These are phyloP conservation scores for Blastobasis adustella DNA, from an alignment of 2,888 invertebrate species.

Conservation along the genomic window DNA sequence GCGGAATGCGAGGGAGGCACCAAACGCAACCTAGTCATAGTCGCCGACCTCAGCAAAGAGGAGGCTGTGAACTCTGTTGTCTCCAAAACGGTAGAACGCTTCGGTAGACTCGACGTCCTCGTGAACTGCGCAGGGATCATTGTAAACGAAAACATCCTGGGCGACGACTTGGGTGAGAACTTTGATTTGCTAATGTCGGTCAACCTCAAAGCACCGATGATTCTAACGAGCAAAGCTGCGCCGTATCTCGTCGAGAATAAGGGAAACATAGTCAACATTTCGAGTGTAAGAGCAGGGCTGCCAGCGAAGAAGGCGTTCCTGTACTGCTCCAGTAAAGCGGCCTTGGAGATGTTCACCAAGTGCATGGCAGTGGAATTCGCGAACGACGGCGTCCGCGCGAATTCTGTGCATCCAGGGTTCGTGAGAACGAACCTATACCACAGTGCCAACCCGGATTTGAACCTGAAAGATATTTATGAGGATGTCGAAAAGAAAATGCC, in stretches of 20 bases:
- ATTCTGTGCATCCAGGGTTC: conserved; percentile 52
- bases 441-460: background rate
- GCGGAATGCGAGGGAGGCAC: background rate
- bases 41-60: background rate
- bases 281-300: conserved; percentile 7
- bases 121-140: conserved; percentile 12
- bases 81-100: background rate
- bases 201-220: conserved; percentile 9
- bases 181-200: conserved; percentile 7
- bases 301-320: conserved; percentile 11
- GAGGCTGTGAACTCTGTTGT: background rate
- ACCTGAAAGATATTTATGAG: background rate
- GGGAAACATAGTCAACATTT: conserved; percentile 12
- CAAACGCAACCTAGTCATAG: background rate
- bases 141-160: background rate
- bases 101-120: conserved; percentile 5
- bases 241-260: conserved; percentile 8
- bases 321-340: conserved; percentile 58
- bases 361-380: conserved; percentile 47
- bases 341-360: conserved; percentile 52
- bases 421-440: conserved; percentile 32
- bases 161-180: conserved; percentile 1
- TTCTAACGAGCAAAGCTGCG: conserved; percentile 6
- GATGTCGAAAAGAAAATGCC: background rate
- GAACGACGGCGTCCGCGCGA: conserved; percentile 46